Base-by-base conservation (phyloP, 2,888 invertebrate species). In the Osmoderma eremita region DNA sequence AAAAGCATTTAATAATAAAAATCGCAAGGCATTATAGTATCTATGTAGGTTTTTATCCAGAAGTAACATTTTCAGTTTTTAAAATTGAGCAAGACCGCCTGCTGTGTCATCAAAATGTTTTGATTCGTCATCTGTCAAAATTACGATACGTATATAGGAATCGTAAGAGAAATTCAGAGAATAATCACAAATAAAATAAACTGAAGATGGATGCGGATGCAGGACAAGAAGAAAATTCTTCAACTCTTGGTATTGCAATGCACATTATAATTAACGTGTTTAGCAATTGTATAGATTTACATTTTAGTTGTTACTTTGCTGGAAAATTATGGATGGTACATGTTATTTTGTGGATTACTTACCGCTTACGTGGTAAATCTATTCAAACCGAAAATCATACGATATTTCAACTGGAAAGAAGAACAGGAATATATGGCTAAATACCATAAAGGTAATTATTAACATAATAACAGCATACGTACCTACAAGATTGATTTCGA, bases 371-470 rank as follows among this genome's bases (percentile, higher is more conserved):
- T 78, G 13, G 82, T 78, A 65, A 79, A 79, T 15, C 80, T 79
- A 68, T 71, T 83, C n/a, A 70, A 74, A 53, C 76, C 79, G 50
- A 75, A 74, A 54, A 78, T 82, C 67, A 71, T 71, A 12, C 75
- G 58, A 1, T 83, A 83, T 79, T 79, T 74, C 61, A 69, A 75
- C 17, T 74, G 72, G 42, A 79, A 71, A 66, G 80, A 79, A 8
- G 81, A 83, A 30, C 70, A 73, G 20, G 80, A 83, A 68, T 84
- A 83, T 74, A 77, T 78, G 18, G 83, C 80, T 20, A 83, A 83
- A 71, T 84, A 84, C 74, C 83, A 84, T 67, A 84, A 84, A 79
- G 78, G 84, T 84, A 77, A 75, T 20, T n/a, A 41, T 18, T 41
- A 30, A 18, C 38, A 12, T 39, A 12, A 17, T n/a, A 48, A 22